Percentiles rank a stretch among this genome's conserved stretches.
Conservation (phyloP, 2,797 vertebrate species). For the Microchirus variegatus region DNA sequence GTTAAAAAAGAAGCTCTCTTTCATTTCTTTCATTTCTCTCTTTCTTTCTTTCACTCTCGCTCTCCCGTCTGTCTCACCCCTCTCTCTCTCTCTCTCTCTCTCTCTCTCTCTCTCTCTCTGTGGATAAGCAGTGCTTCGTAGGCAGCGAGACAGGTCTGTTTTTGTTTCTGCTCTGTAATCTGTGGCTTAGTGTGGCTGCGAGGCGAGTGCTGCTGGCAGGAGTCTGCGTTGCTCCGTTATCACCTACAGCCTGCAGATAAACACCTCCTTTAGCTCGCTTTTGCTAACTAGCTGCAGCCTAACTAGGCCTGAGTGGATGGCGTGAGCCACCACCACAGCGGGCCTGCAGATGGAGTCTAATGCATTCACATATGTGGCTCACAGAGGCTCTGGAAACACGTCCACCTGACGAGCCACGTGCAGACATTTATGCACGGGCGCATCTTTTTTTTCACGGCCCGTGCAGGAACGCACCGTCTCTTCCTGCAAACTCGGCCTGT, state of each 20-base stretch:
- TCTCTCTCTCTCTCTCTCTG: conserved; percentile 57
- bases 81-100: conserved; percentile 34
- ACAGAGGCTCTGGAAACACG: neutral
- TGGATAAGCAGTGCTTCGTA: conserved; percentile 75
- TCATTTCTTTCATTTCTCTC: conserved; percentile 62
- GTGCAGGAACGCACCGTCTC: too few relatives aligned
- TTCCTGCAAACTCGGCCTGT: conserved; percentile 25
- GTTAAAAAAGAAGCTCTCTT: conserved; percentile 62
- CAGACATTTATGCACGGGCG: conserved; percentile 6
- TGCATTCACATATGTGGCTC: conserved; percentile 6
- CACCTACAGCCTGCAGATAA: conserved; percentile 80
- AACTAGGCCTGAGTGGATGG: conserved; percentile 37
- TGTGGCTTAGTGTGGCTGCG: conserved; percentile 79
- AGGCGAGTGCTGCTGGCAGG: conserved; percentile 81
- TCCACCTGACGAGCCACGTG: neutral
- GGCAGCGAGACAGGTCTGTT: conserved; percentile 81
- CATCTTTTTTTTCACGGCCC: too few relatives aligned
- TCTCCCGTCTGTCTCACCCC: conserved; percentile 60
- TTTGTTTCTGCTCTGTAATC: conserved; percentile 84
- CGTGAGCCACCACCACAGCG: conserved; percentile 4
- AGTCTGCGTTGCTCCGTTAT: conserved; percentile 74
- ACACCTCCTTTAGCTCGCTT: conserved; percentile 71
- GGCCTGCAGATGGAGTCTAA: conserved; percentile 13
- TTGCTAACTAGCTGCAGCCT: conserved; percentile 49
- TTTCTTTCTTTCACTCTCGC: conserved; percentile 40